Evolutionary conservation across 2,888 invertebrate genomes (phyloP).

Genomic region (Salticus scenicus): DNA sequence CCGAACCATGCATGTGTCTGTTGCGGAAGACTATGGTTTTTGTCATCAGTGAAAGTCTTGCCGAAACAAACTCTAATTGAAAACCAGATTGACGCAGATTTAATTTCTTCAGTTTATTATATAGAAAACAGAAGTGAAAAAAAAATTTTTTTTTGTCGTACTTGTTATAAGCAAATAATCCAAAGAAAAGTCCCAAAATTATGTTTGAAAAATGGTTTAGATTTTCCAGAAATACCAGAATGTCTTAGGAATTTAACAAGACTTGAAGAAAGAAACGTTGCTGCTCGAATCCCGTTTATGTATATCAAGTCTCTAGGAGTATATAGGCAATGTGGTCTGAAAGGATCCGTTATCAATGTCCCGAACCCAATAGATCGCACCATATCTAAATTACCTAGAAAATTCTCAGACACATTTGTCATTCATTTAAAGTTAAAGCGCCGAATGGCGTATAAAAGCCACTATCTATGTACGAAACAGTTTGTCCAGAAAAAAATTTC

Average conservation of each 20-base stretch:
- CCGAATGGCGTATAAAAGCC: background rate
- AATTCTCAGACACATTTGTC: background rate
- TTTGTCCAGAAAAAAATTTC: background rate
- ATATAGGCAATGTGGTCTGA: conserved; percentile 71
- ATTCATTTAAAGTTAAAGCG: conserved; percentile 15
- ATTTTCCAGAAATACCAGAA: background rate
- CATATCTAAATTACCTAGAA: background rate
- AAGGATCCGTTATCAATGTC: conserved; percentile 74
- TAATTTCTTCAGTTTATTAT: background rate
- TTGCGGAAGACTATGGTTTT: conserved; percentile 9
- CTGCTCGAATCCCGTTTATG: conserved; percentile 75
- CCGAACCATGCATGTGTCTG: conserved; percentile 13
- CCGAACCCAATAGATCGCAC: conserved; percentile 58
- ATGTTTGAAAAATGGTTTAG: too few relatives aligned
- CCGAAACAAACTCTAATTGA: too few relatives aligned
- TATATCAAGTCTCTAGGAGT: conserved; percentile 74
- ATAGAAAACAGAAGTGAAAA: background rate
- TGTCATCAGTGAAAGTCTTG: background rate
- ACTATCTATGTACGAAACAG: background rate
- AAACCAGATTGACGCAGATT: background rate
- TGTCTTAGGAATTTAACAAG: background rate
- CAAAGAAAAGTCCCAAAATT: too few relatives aligned
- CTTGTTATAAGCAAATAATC: background rate
- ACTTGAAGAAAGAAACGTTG: conserved; percentile 75
- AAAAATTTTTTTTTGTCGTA: background rate